Conservation (phyloP, 1,140 invertebrate species). For the Drosophila pectinifera region DNA sequence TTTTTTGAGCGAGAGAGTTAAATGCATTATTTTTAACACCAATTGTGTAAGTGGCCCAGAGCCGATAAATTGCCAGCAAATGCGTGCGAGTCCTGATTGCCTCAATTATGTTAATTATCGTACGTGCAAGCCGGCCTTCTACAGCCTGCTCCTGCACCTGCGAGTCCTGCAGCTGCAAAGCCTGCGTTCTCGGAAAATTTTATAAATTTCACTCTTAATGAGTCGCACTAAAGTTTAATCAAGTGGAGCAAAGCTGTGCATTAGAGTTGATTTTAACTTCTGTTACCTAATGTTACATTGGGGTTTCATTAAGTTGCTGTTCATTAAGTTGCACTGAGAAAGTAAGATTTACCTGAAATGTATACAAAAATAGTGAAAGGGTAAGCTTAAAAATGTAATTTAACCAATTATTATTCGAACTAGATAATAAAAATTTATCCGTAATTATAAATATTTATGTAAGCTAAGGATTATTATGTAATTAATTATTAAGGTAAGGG, state of each 20-base stretch:
- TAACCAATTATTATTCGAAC: neutral
- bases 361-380: too few species aligned
- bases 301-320: neutral
- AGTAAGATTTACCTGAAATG: too few species aligned
- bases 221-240: slow-evolving; percentile 27
- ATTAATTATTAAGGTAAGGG: too few species aligned
- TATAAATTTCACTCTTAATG: slow-evolving; percentile 46
- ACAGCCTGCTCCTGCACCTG: slow-evolving; percentile 1
- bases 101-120: slow-evolving; percentile 74
- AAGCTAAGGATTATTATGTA: neutral
- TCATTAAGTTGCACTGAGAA: neutral
- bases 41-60: slow-evolving; percentile 57
- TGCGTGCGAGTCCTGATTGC: slow-evolving; percentile 66
- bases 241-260: slow-evolving; percentile 4
- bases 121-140: slow-evolving; percentile 51
- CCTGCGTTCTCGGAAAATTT: slow-evolving; percentile 24
- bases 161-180: neutral
- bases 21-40: slow-evolving; percentile 80
- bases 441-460: neutral
- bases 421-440: neutral
- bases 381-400: neutral
- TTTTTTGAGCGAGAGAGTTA: slow-evolving; percentile 53
- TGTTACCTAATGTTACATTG: neutral
- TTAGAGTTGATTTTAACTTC: slow-evolving; percentile 5
- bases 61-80: slow-evolving; percentile 72